phyloP scores from a whole-genome alignment of 2,888 invertebrate species.

The Cantharis lateralis region DNA sequence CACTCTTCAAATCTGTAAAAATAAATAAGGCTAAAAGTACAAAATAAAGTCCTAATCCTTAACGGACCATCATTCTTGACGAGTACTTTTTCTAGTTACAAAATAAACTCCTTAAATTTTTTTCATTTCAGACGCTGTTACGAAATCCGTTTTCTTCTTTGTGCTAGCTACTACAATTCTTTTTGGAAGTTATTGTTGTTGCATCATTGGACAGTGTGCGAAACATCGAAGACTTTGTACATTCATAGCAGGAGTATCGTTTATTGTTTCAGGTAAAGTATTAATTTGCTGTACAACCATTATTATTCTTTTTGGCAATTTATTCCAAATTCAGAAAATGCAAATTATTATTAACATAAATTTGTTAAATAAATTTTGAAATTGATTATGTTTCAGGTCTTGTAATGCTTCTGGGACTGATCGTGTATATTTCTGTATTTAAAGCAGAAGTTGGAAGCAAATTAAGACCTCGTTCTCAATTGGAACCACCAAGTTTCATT shows the following conservation, averaged over 20 bases:
- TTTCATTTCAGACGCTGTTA: conserved; percentile 75
- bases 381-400: conserved; percentile 67
- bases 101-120: no score
- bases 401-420: conserved; percentile 86
- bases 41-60: no score
- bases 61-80: no score
- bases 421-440: conserved; percentile 91
- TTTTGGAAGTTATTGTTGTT: conserved; percentile 78
- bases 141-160: conserved; percentile 82
- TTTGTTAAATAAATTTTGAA: not conserved
- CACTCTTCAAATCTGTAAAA: no score
- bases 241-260: conserved; percentile 84
- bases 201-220: conserved; percentile 79
- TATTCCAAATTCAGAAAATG: no score
- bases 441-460: conserved; percentile 90
- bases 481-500: conserved; percentile 79
- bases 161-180: conserved; percentile 77
- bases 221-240: conserved; percentile 78
- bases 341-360: no score
- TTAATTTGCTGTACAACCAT: not conserved
- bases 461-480: conserved; percentile 76
- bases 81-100: no score
- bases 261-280: conserved; percentile 81
- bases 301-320: no score
- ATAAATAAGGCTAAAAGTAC: no score